These are phyloP conservation scores for Thera obeliscata DNA, from an alignment of 2,888 invertebrate genomes.

Conservation along the genomic window DNA sequence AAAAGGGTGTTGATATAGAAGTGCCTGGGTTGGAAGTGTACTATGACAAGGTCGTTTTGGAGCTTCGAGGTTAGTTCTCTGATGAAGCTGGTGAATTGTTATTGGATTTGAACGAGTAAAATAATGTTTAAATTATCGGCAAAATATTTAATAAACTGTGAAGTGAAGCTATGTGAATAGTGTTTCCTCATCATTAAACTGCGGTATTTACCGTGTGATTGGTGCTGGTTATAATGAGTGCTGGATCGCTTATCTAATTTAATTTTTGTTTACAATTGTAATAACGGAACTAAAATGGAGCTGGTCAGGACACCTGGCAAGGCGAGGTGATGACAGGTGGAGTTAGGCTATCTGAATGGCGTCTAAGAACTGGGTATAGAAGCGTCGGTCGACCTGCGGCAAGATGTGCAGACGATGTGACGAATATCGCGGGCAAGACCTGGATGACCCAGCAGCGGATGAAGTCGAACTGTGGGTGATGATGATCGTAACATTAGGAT, in stretches of 20 bases:
- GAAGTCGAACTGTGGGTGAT: too few species aligned
- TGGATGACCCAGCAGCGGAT: too few species aligned
- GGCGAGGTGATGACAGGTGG: too few species aligned
- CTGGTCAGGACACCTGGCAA: too few species aligned
- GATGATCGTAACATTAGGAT: not conserved
- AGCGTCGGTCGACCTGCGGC: too few species aligned
- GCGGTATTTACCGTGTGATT: constrained; percentile 14
- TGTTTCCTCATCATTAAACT: constrained; percentile 8
- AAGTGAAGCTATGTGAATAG: not conserved
- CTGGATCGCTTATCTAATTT: not conserved
- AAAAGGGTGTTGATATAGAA: constrained; percentile 78
- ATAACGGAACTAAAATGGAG: too few species aligned
- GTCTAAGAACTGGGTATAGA: too few species aligned
- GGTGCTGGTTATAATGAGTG: not conserved
- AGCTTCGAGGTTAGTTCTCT: constrained; percentile 82
- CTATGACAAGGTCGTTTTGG: constrained; percentile 84
- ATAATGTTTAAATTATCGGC: not conserved
- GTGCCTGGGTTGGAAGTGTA: constrained; percentile 82
- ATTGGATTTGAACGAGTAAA: not conserved
- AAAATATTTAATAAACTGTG: constrained; percentile 2
- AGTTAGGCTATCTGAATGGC: too few species aligned
- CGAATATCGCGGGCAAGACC: too few species aligned
- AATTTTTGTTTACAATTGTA: not conserved
- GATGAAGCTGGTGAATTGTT: constrained; percentile 30
- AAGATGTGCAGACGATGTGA: too few species aligned